Conservation (phyloP, 2,888 invertebrate genomes). For the Eupithecia exiguata region DNA sequence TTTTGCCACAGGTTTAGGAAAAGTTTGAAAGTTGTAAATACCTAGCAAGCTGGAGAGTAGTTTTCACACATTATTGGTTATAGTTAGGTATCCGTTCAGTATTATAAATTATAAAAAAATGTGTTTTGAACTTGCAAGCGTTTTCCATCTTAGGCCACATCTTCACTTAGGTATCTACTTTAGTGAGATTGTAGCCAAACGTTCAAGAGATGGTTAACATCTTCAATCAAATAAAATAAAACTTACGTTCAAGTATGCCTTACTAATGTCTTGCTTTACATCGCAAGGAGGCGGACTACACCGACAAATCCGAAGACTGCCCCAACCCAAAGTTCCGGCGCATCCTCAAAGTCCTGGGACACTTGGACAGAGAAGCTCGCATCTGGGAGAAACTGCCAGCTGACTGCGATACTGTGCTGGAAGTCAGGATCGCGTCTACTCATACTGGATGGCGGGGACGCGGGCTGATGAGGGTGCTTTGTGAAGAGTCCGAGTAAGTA, state of each 20-base stretch:
- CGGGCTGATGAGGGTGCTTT: conserved; percentile 87
- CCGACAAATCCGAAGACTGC: conserved; percentile 81
- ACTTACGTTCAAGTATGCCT: background rate
- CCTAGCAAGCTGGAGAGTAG: background rate
- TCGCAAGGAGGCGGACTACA: conserved; percentile 65
- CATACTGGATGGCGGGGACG: conserved; percentile 86
- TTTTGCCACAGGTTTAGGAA: background rate
- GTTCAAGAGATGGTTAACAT: background rate
- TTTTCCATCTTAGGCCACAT: background rate
- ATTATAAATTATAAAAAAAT: no score
- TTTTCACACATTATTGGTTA: background rate
- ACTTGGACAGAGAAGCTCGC: conserved; percentile 83
- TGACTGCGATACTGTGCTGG: conserved; percentile 80
- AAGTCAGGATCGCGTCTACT: conserved; percentile 86
- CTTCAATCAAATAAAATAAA: background rate
- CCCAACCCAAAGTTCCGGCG: conserved; percentile 85
- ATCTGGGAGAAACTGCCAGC: conserved; percentile 84
- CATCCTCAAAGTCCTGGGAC: conserved; percentile 84
- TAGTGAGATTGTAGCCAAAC: background rate
- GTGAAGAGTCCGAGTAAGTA: conserved; percentile 87
- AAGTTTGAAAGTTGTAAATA: background rate
- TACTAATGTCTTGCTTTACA: background rate
- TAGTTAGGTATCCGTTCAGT: no score
- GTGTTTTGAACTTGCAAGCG: background rate
- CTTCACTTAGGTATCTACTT: background rate